Conservation (phyloP, 2,113 vertebrate genomes). For the Bubo bubo region DNA sequence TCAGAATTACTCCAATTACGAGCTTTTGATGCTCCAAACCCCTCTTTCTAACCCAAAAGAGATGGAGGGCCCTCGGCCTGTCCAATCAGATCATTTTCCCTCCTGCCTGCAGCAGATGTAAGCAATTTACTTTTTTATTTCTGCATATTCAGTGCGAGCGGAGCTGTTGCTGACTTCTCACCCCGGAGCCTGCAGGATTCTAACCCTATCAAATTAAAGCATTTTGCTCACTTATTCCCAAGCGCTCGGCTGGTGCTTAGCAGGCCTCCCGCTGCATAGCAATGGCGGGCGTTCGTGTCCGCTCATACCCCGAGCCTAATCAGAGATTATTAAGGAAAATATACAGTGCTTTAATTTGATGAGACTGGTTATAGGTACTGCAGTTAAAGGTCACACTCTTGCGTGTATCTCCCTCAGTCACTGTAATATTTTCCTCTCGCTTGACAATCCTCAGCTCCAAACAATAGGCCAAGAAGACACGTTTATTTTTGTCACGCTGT, state of each 20-base stretch:
- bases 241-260: slow-evolving; percentile 93
- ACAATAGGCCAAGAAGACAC: slow-evolving; percentile 93
- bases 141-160: slow-evolving; percentile 99
- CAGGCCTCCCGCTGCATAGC: slow-evolving; percentile 97
- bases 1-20: slow-evolving; percentile 99
- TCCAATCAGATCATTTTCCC: slow-evolving; percentile 95
- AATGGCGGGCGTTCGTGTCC: slow-evolving; percentile 93
- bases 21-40: slow-evolving; percentile 91
- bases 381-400: slow-evolving; percentile 95
- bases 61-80: slow-evolving; percentile 89
- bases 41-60: slow-evolving; percentile 86
- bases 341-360: slow-evolving; percentile 99
- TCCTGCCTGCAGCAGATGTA: slow-evolving; percentile 97
- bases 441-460: slow-evolving; percentile 81
- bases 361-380: slow-evolving; percentile 99
- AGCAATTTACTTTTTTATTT: slow-evolving; percentile 99
- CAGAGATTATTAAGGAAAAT: slow-evolving; percentile 99
- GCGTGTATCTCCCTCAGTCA: slow-evolving; percentile 89
- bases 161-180: slow-evolving; percentile 92
- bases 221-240: slow-evolving; percentile 99
- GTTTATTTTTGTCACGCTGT: slow-evolving; percentile 81
- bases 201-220: slow-evolving; percentile 99
- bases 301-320: slow-evolving; percentile 95
- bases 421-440: slow-evolving; percentile 78
- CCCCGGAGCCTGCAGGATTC: slow-evolving; percentile 99